Conservation (phyloP, 2,888 invertebrate species). For the Ophion ellenae region DNA sequence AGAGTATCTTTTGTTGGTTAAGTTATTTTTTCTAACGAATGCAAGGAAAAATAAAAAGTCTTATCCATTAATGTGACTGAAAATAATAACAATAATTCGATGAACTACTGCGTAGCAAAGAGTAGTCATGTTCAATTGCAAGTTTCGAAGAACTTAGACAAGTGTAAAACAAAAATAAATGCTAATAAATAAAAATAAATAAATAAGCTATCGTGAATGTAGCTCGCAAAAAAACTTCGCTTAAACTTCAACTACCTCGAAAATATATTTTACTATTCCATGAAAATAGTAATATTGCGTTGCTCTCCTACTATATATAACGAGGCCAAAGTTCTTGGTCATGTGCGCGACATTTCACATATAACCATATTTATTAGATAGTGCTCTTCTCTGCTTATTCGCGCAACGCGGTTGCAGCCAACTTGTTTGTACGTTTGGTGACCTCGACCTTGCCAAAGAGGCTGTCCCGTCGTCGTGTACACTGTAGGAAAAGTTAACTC, state of each 20-base stretch:
- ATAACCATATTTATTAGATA: slow-evolving; percentile 7
- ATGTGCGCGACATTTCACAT: neutral
- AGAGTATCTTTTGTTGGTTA: too few species aligned
- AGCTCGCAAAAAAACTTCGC: too few species aligned
- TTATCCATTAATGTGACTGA: too few species aligned
- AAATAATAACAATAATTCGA: too few species aligned
- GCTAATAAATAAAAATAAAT: too few species aligned
- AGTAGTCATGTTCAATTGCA: too few species aligned
- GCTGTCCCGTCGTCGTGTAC: slow-evolving; percentile 1
- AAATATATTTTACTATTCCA: neutral
- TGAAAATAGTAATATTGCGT: slow-evolving; percentile 4
- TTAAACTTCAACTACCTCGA: neutral
- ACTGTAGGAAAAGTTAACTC: slow-evolving; percentile 39
- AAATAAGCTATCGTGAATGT: too few species aligned
- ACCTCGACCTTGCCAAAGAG: slow-evolving; percentile 53
- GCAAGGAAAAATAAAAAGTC: too few species aligned
- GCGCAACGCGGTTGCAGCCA: slow-evolving; percentile 3
- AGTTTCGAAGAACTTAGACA: too few species aligned
- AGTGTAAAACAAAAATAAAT: neutral
- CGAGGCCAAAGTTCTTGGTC: neutral
- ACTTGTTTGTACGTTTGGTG: slow-evolving; percentile 35
- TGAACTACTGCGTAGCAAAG: too few species aligned
- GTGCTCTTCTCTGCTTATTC: neutral
- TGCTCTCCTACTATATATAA: neutral
- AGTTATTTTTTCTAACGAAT: too few species aligned